A percentile compares a stretch with the other conserved stretches of the same genome.
Evolutionary conservation across 2,888 invertebrate genomes (phyloP).

Genomic region (Aphodius granarius): DNA sequence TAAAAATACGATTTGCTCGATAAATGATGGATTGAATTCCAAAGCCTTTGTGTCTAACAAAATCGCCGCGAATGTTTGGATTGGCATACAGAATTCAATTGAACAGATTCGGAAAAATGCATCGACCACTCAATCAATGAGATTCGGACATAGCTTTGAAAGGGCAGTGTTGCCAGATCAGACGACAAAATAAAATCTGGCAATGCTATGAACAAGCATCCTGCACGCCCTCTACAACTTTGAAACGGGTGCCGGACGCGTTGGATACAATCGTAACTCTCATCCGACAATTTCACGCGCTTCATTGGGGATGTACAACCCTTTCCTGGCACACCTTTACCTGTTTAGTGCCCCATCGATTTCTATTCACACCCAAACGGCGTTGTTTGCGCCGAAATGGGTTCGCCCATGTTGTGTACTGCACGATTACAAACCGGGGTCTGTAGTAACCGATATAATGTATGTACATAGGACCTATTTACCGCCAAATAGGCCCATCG

Average conservation of each 20-base stretch:
- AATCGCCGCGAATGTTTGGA: neutral
- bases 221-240: neutral
- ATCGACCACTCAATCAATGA: too few species aligned
- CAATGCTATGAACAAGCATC: neutral
- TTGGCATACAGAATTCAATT: neutral
- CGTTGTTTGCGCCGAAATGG: neutral
- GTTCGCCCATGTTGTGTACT: neutral
- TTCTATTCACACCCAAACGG: neutral
- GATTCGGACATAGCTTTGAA: too few species aligned
- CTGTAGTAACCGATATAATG: neutral
- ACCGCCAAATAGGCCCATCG: too few species aligned
- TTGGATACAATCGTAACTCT: neutral
- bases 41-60: neutral
- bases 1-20: neutral
- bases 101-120: too few species aligned
- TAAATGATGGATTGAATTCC: neutral
- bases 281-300: neutral
- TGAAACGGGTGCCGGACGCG: neutral
- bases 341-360: neutral
- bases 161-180: too few species aligned
- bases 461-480: neutral
- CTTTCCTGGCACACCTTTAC: neutral
- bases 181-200: too few species aligned
- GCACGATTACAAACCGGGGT: neutral
- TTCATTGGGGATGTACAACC: neutral